Evolutionary conservation across 1,140 invertebrate species (phyloP).

Genomic region (Apis laboriosa): DNA sequence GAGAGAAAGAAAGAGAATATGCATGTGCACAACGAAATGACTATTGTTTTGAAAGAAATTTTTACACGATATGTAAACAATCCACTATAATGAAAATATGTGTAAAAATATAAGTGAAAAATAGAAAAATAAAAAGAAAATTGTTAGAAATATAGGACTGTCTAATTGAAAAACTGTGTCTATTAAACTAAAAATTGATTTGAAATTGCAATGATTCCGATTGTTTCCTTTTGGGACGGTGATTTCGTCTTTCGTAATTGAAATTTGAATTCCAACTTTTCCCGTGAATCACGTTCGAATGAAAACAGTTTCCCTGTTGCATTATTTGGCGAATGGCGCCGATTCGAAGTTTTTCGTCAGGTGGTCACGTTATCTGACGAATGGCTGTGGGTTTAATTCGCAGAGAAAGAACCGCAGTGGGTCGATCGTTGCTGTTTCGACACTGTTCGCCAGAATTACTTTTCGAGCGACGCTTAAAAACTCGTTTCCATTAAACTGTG

Average conservation of each 20-base stretch:
- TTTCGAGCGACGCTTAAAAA: slow-evolving; percentile 14
- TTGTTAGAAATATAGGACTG: too few relatives aligned
- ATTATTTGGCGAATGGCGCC: not conserved
- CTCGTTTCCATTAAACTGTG: slow-evolving; percentile 12
- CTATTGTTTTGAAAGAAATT: too few relatives aligned
- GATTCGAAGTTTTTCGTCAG: not conserved
- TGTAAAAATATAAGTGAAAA: too few relatives aligned
- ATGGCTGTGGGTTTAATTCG: slow-evolving; percentile 14
- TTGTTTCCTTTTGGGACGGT: too few relatives aligned
- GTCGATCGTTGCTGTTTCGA: slow-evolving; percentile 16
- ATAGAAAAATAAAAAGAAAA: too few relatives aligned
- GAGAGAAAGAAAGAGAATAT: too few relatives aligned
- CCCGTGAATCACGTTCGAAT: not conserved
- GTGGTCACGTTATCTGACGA: slow-evolving; percentile 1
- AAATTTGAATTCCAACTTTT: not conserved
- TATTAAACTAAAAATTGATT: too few relatives aligned
- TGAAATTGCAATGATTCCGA: too few relatives aligned
- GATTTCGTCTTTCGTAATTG: not conserved
- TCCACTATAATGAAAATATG: too few relatives aligned
- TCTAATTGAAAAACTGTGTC: too few relatives aligned
- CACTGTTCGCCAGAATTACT: not conserved
- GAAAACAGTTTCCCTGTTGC: not conserved
- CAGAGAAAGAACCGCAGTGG: slow-evolving; percentile 16
- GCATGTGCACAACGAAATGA: too few relatives aligned
- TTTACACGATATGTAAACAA: too few relatives aligned